Conservation (phyloP, 1,140 invertebrate genomes). For the Bombus affinis region DNA sequence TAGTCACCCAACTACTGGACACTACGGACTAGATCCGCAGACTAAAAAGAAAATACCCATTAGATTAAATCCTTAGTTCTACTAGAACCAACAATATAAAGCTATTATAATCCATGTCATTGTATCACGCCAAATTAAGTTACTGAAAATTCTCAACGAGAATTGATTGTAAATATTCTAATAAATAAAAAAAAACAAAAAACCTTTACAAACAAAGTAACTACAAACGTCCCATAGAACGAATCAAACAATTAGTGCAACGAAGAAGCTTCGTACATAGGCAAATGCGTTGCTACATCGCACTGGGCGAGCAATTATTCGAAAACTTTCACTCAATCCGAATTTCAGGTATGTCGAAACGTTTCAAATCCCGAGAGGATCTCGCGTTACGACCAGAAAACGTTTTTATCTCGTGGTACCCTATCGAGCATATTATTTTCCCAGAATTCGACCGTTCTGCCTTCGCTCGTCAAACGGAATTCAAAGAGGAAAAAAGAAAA, state of each 20-base stretch:
- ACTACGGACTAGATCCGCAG: too few relatives aligned
- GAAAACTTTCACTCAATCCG: neutral
- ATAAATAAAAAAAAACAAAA: too few relatives aligned
- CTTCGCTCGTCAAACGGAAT: neutral
- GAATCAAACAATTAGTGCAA: neutral
- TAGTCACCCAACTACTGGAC: too few relatives aligned
- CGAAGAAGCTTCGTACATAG: neutral
- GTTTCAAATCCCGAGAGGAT: neutral
- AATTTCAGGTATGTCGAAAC: neutral
- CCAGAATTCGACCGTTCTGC: neutral
- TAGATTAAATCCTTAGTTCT: too few relatives aligned
- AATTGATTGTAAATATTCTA: too few relatives aligned
- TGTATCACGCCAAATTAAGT: too few relatives aligned
- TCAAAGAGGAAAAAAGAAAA: rapidly evolving
- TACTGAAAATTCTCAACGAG: too few relatives aligned
- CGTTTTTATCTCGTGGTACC: neutral
- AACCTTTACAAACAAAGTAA: too few relatives aligned
- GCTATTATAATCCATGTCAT: too few relatives aligned
- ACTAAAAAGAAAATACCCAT: too few relatives aligned
- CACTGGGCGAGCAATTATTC: neutral
- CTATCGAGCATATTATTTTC: neutral
- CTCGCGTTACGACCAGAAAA: neutral
- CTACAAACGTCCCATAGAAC: too few relatives aligned
- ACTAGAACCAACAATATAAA: too few relatives aligned
- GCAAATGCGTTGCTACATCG: neutral